Evolutionary conservation across 2,113 vertebrate species (phyloP).

Genomic region (Ameiurus melas): DNA sequence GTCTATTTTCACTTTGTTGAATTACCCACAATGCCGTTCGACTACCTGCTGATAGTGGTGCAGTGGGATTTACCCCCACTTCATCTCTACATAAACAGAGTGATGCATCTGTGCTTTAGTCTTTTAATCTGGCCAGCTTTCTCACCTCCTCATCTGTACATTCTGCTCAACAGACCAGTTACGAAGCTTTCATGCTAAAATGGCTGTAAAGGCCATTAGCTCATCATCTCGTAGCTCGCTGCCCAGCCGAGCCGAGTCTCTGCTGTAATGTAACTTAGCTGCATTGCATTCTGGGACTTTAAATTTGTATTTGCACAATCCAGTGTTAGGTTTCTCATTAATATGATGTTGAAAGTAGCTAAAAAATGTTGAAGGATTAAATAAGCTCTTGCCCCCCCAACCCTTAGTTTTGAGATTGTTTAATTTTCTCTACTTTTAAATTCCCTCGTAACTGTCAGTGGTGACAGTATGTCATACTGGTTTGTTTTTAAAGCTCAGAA

Average conservation of each 20-base stretch:
- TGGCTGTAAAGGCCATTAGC: background rate
- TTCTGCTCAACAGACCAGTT: background rate
- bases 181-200: background rate
- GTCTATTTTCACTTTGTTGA: background rate
- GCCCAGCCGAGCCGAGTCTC: background rate
- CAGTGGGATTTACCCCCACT: background rate
- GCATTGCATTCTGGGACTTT: background rate
- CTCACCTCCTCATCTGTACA: background rate
- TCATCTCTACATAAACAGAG: background rate
- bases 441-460: background rate
- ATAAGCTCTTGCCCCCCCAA: too few relatives aligned
- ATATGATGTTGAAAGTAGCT: background rate
- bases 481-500: background rate
- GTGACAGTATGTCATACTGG: background rate
- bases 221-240: background rate
- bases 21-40: background rate
- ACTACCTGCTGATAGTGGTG: background rate
- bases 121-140: background rate
- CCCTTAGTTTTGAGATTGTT: background rate
- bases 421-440: slow-evolving; percentile 1
- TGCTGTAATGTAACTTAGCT: background rate
- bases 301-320: background rate
- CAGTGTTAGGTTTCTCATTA: background rate
- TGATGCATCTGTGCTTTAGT: background rate
- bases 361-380: background rate